These are phyloP conservation scores for Homalodisca vitripennis DNA, from an alignment of 1,140 invertebrate genomes.

Conservation along the genomic window DNA sequence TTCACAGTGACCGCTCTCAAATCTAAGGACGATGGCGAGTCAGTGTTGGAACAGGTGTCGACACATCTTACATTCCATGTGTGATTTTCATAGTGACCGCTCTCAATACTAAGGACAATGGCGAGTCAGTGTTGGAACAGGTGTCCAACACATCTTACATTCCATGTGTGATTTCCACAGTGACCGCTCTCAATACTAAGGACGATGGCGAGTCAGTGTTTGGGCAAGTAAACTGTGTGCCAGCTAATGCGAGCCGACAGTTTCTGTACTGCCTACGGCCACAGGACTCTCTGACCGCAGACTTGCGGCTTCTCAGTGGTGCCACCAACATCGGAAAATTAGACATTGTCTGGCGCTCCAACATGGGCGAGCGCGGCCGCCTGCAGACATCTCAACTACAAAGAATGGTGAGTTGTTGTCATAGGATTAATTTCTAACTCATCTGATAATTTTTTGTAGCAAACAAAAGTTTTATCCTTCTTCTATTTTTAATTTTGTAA, in stretches of 20 bases:
- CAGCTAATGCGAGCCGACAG: conserved; percentile 77
- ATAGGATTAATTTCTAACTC: not conserved
- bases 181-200: conserved; percentile 65
- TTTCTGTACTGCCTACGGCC: conserved; percentile 92
- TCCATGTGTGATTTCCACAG: too few relatives aligned
- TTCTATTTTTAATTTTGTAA: too few relatives aligned
- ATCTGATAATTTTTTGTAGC: not conserved
- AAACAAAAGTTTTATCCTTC: too few relatives aligned
- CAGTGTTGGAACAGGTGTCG: too few relatives aligned
- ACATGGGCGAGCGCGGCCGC: conserved; percentile 91
- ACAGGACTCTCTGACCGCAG: conserved; percentile 65
- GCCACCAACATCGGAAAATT: conserved; percentile 93
- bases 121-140: too few relatives aligned
- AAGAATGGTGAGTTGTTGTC: conserved; percentile 75
- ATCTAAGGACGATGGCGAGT: too few relatives aligned
- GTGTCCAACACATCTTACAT: too few relatives aligned
- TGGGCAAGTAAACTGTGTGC: conserved; percentile 79
- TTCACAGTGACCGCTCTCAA: too few relatives aligned
- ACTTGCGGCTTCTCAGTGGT: conserved; percentile 73
- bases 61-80: too few relatives aligned
- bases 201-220: conserved; percentile 71
- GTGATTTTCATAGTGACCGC: too few relatives aligned
- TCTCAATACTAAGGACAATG: too few relatives aligned
- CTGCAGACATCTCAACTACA: conserved; percentile 94
- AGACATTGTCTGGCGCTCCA: conserved; percentile 96